Conservation (phyloP, 2,113 vertebrate species). For the Rattus norvegicus region DNA sequence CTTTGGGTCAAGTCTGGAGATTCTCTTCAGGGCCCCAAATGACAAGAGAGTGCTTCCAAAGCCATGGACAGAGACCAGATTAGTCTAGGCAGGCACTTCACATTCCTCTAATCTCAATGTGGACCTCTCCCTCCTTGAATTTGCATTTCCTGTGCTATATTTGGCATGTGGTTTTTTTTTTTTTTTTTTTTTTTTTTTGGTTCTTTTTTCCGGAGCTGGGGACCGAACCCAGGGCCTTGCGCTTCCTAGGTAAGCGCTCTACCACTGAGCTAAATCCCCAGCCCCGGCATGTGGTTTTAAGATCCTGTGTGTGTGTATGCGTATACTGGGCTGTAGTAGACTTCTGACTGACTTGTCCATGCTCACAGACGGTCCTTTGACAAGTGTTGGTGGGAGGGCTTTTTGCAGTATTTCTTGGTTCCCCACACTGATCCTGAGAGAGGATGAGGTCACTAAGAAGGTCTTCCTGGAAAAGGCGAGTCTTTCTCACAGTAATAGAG, state of each 20-base stretch:
- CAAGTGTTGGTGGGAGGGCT: too few relatives aligned
- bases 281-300: background rate
- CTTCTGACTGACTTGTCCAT: background rate
- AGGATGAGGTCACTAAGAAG: background rate
- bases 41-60: background rate
- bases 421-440: background rate
- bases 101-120: background rate
- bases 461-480: conserved; percentile 34
- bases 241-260: too few relatives aligned
- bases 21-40: background rate
- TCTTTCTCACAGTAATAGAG: background rate
- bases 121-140: background rate
- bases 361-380: background rate
- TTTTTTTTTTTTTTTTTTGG: too few relatives aligned
- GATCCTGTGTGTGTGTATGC: background rate
- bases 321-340: background rate
- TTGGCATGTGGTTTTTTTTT: background rate
- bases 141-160: background rate
- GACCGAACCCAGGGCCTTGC: too few relatives aligned
- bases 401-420: background rate
- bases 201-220: too few relatives aligned
- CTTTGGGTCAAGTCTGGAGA: background rate
- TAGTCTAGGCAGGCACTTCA: background rate
- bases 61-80: background rate
- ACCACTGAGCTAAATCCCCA: too few relatives aligned